Evolutionary conservation across 1,140 invertebrate species (phyloP).

Genomic region (Luehdorfia chinensis): DNA sequence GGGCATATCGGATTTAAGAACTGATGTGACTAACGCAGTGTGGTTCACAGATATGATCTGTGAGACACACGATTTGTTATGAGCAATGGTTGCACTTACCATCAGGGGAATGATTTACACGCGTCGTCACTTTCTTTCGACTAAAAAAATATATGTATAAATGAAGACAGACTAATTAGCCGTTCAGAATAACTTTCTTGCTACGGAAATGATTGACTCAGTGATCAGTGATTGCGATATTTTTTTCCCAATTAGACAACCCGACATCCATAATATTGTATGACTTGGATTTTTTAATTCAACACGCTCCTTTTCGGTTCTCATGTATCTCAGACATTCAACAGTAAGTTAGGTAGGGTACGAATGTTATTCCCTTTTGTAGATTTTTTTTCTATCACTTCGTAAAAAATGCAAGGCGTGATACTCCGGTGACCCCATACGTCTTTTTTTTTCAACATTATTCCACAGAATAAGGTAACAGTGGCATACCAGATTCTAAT

Average conservation of each 20-base stretch:
- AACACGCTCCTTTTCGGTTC: slow-evolving; percentile 10
- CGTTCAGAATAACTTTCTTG: background rate
- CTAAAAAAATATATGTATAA: no score
- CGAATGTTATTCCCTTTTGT: slow-evolving; percentile 10
- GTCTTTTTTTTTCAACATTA: no score
- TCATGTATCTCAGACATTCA: background rate
- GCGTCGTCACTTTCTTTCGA: no score
- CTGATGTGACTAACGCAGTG: no score
- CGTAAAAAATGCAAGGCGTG: slow-evolving; percentile 8
- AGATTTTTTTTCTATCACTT: background rate
- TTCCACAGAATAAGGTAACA: slow-evolving; percentile 1
- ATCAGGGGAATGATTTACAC: no score
- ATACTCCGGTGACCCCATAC: background rate
- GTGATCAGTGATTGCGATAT: slow-evolving; percentile 4
- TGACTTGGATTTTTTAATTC: slow-evolving; percentile 2
- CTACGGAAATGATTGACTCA: background rate
- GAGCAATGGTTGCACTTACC: no score
- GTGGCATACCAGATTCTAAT: slow-evolving; percentile 9
- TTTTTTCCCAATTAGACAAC: slow-evolving; percentile 10
- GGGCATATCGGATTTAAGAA: no score
- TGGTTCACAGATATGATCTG: no score
- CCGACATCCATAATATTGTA: background rate
- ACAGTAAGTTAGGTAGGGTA: slow-evolving; percentile 2
- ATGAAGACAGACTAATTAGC: no score
- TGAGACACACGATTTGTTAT: no score